These are phyloP conservation scores for Euspilapteryx auroguttella DNA, from an alignment of 2,888 invertebrate genomes.

Conservation along the genomic window DNA sequence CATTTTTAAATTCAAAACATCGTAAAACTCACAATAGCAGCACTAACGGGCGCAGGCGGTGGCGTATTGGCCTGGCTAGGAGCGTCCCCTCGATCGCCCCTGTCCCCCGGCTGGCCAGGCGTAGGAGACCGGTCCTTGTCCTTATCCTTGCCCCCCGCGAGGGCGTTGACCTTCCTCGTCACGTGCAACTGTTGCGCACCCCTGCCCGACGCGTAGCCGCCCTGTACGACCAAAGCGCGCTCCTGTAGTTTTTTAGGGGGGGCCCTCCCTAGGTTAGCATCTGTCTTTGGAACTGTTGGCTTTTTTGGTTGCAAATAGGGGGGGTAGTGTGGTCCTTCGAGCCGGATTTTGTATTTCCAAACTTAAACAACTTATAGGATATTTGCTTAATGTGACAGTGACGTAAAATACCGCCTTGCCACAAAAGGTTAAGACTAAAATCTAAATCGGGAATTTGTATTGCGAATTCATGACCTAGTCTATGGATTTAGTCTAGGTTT, in stretches of 20 bases:
- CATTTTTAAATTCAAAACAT: background rate
- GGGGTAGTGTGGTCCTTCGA: no score
- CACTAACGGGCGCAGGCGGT: constrained; percentile 20
- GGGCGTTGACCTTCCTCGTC: constrained; percentile 76
- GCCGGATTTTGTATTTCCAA: no score
- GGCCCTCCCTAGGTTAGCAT: constrained; percentile 46
- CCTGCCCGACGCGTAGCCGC: constrained; percentile 66
- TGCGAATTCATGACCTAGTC: no score
- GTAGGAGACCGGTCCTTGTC: constrained; percentile 38
- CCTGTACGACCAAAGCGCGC: constrained; percentile 69
- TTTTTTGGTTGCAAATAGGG: constrained; percentile 10
- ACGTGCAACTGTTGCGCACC: constrained; percentile 69
- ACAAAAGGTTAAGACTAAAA: no score
- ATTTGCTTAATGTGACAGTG: no score
- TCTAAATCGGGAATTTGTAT: no score
- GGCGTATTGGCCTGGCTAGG: constrained; percentile 32
- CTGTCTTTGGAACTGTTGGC: constrained; percentile 38
- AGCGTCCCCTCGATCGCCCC: constrained; percentile 21
- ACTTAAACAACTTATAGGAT: no score
- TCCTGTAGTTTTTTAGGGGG: constrained; percentile 65
- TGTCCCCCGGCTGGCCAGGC: constrained; percentile 17
- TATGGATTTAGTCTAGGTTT: no score
- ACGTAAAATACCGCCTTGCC: no score
- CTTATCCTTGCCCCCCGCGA: constrained; percentile 59
- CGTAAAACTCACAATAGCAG: constrained; percentile 22